phyloP scores from a whole-genome alignment of 92 coral and sea anemone species.

The Palythoa grandis region DNA sequence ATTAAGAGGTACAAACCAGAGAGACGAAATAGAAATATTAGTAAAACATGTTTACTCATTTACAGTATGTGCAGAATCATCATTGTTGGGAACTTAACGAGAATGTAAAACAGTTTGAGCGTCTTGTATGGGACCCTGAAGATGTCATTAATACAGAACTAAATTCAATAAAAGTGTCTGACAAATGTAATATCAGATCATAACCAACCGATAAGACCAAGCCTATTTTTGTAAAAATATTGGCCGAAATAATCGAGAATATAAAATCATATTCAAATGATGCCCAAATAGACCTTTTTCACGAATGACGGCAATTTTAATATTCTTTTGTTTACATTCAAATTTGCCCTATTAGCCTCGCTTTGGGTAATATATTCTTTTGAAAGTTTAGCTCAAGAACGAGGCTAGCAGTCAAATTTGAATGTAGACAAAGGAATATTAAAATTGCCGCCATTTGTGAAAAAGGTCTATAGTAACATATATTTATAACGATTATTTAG shows the following conservation, averaged over 20 bases:
- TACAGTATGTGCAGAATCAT: neutral
- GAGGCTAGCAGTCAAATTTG: too few species aligned
- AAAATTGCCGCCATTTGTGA: too few species aligned
- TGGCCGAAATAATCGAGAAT: conserved; percentile 15
- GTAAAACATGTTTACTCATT: neutral
- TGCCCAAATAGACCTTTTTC: too few species aligned
- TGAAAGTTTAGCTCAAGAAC: too few species aligned
- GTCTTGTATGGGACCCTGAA: neutral
- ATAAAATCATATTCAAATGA: conserved; percentile 12
- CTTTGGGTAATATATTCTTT: too few species aligned
- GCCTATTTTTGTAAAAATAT: neutral
- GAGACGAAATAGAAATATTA: neutral
- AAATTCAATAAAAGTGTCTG: neutral
- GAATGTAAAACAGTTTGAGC: neutral
- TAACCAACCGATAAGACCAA: neutral
- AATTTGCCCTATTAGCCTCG: too few species aligned
- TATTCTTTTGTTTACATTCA: too few species aligned
- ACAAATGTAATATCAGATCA: conserved; percentile 16
- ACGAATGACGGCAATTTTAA: too few species aligned
- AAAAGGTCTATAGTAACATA: neutral
- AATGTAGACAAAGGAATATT: too few species aligned
- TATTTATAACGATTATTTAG: conserved; percentile 8
- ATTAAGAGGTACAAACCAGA: conserved; percentile 15
- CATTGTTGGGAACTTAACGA: conserved; percentile 3
- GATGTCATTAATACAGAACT: too few species aligned